phyloP scores from a whole-genome alignment of 2,888 invertebrate species.

The Ptychoptera albimana region DNA sequence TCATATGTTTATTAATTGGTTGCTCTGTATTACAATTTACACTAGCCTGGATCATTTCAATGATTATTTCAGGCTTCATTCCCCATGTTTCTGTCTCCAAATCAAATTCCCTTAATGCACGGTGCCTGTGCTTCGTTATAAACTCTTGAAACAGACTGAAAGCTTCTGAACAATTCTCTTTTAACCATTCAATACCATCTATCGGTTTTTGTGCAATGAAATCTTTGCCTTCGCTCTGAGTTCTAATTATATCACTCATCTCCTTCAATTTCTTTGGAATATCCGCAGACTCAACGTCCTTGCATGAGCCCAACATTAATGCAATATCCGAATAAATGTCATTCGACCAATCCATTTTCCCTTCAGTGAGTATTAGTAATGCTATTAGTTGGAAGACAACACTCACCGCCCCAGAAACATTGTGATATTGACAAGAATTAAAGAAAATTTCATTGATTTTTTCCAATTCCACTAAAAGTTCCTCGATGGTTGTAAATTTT shows the following conservation, averaged over 20 bases:
- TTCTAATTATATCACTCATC: constrained; percentile 31
- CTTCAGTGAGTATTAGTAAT: constrained; percentile 3
- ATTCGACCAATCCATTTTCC: constrained; percentile 16
- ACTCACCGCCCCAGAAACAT: neutral
- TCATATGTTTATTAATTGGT: constrained; percentile 14
- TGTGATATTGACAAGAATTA: constrained; percentile 10
- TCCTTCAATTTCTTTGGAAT: constrained; percentile 40
- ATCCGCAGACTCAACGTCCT: constrained; percentile 57
- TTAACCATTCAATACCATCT: constrained; percentile 41
- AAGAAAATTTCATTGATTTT: constrained; percentile 13
- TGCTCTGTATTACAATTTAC: neutral
- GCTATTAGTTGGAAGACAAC: constrained; percentile 1
- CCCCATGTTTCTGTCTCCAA: constrained; percentile 48
- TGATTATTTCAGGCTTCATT: constrained; percentile 40
- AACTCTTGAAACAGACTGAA: constrained; percentile 38
- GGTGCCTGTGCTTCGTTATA: constrained; percentile 52
- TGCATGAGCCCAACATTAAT: constrained; percentile 46
- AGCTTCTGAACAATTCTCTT: constrained; percentile 33
- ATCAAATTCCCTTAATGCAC: constrained; percentile 48
- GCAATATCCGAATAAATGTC: constrained; percentile 56
- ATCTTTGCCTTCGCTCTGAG: constrained; percentile 30
- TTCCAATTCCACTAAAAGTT: constrained; percentile 15
- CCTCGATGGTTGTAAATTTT: constrained; percentile 22
- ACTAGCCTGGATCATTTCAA: constrained; percentile 40
- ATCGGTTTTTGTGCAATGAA: constrained; percentile 34